phyloP scores from a whole-genome alignment of 2,888 invertebrate species.

The Protophormia terraenovae region DNA sequence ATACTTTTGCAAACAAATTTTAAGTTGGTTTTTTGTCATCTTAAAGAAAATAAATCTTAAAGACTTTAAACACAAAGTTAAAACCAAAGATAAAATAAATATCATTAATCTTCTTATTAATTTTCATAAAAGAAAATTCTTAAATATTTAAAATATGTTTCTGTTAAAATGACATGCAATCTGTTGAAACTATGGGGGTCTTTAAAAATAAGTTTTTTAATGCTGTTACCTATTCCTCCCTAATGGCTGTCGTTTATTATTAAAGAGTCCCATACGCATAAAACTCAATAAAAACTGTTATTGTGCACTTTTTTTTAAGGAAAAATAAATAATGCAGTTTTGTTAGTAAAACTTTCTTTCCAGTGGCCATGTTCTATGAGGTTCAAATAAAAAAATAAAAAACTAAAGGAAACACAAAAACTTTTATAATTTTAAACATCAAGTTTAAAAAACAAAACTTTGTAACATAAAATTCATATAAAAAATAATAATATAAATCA shows the following conservation, averaged over 20 bases:
- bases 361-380: slow-evolving; percentile 11
- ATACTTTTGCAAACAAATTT: slow-evolving; percentile 33
- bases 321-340: not conserved
- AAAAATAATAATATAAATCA: not conserved
- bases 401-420: not conserved
- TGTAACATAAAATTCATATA: not conserved
- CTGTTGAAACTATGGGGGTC: not conserved
- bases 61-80: not conserved
- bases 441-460: not conserved
- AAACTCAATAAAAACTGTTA: not conserved
- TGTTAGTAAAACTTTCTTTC: not conserved
- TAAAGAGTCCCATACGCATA: not conserved
- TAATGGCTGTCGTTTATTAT: not conserved
- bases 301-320: not conserved
- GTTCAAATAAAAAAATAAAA: not conserved
- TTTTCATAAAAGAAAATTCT: not conserved
- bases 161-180: not conserved
- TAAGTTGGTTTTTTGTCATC: not conserved
- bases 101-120: not conserved
- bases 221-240: not conserved
- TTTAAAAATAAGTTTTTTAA: not conserved
- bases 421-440: not conserved
- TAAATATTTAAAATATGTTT: not conserved
- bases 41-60: not conserved
- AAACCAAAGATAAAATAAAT: not conserved